Base-by-base conservation (phyloP, 2,888 invertebrate species). In the Arctia plantaginis region DNA sequence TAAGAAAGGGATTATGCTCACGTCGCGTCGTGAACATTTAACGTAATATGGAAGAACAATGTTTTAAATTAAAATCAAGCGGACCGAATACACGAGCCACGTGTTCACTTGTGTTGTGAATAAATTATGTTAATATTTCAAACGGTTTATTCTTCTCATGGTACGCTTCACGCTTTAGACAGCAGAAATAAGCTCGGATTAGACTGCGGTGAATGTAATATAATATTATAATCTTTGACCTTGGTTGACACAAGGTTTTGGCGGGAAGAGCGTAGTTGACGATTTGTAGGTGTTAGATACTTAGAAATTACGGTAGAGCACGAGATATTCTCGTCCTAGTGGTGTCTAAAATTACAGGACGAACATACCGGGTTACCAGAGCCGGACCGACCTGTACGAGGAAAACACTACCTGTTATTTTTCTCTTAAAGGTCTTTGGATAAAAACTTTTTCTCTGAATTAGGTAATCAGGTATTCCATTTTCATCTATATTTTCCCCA, bases 61-160 rank as follows among this genome's bases (percentile, higher is more conserved):
- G 62, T 62, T 66, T 44, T 35, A 64, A 71, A 66, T 65, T 66
- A 30, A 39, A 35, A 27, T n/a, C 35, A n/a, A 59, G 47, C 67
- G 67, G 47, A 39, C 67, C 33, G 67, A 55, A 69, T 51, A 55
- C 39, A 55, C 47, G 55, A 39, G 33, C 39, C 35, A 55, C 33
- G 41, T 69, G 75, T 59, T 66, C 35, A 69, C 35, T 41, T 77
- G 30, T n/a, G 41, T n/a, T 55, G 47, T 44, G 64, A 23, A 59
- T 51, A 78, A 64, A 64, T 68, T 64, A 59, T 30, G 66, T 12
- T 62, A 23, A 66, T 27, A 27, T 69, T 27, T 72, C 55, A 68
- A 67, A 47, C 30, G 30, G 30, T 33, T 30, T 47, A 67, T 33
- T 67, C 47, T 47, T 23, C 33, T 33, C 30, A 30, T 67, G 13